Evolutionary conservation across 2,113 vertebrate genomes (phyloP), one percentile per base, ranked within the genome.

Genomic region (Deroptyus accipitrinus): DNA sequence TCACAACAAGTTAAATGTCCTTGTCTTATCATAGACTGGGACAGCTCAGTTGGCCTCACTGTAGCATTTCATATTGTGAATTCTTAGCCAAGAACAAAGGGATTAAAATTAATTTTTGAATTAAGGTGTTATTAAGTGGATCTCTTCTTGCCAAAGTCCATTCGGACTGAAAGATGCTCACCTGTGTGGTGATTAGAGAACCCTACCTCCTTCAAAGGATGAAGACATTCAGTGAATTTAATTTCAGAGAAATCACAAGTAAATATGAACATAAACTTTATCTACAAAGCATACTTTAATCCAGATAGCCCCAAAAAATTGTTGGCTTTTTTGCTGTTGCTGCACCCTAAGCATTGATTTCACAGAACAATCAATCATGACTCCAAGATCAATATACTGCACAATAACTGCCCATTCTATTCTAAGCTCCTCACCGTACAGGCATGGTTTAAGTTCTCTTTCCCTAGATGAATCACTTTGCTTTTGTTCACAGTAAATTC

Each of bases 1-100:
- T 98, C 95, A 98, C 18, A 68, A 97, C 59, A 98, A 98, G 98
- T 98, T 98, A 97, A 96, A 90, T 96, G 95, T 96, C 97, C 96
- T 98, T 96, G 63, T 61, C 70, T 78, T 94, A 10, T 22, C 76
- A 46, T 69, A 88, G 82, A 74, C 95, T 98, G 98, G 97, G 97
- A 92, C 97, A 98, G 73, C 66, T 97, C 95, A 46, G 10, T 25
- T 95, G 78, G 93, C 72, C 83, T 97, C 4, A 0, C 28, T 92
- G 79, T 51, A 96, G 30, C 48, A 92, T 92, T 98, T 96, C 69
- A 48, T 96, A 91, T 80, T 90, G 68, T 75, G 74, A 95, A 94
- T 95, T 88, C 74, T 88, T 88, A 75, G 85, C 57, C 88, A 95
- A 92, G 91, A 94, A 91, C 63, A 96, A 87, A 94, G n/a, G 67